Conservation (phyloP, 2,797 vertebrate species). For the Parambassis ranga region DNA sequence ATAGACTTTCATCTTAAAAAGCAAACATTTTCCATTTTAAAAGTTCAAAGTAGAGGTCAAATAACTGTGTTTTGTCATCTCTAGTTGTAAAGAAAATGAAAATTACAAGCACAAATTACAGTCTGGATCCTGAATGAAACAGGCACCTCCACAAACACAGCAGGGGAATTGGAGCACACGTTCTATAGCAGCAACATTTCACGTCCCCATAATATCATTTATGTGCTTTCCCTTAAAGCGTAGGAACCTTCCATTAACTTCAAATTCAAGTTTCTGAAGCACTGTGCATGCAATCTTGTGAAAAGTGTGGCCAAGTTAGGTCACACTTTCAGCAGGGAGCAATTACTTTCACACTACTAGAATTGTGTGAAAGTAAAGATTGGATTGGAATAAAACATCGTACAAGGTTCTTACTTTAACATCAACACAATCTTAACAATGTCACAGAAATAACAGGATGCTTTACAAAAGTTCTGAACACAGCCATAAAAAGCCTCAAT, state of each 20-base stretch:
- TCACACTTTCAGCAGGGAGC: background rate
- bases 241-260: conserved; percentile 13
- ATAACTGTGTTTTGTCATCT: conserved; percentile 6
- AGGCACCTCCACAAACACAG: conserved; percentile 16
- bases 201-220: background rate
- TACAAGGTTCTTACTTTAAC: background rate
- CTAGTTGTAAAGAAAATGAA: background rate
- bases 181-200: background rate
- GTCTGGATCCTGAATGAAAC: conserved; percentile 13
- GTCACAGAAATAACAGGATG: too few species aligned
- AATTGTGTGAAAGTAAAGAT: too few species aligned
- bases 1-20: conserved; percentile 14
- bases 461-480: too few species aligned
- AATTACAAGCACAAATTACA: conserved; percentile 23
- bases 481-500: too few species aligned
- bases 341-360: background rate
- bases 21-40: conserved; percentile 18
- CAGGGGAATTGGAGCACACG: background rate
- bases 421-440: too few species aligned
- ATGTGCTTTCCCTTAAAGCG: background rate
- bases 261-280: background rate
- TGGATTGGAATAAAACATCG: background rate
- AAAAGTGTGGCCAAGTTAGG: background rate
- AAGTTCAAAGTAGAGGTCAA: conserved; percentile 21
- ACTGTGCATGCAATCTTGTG: background rate